Evolutionary conservation across 2,797 vertebrate species (phyloP).

Genomic region (Lutjanus argentimaculatus): DNA sequence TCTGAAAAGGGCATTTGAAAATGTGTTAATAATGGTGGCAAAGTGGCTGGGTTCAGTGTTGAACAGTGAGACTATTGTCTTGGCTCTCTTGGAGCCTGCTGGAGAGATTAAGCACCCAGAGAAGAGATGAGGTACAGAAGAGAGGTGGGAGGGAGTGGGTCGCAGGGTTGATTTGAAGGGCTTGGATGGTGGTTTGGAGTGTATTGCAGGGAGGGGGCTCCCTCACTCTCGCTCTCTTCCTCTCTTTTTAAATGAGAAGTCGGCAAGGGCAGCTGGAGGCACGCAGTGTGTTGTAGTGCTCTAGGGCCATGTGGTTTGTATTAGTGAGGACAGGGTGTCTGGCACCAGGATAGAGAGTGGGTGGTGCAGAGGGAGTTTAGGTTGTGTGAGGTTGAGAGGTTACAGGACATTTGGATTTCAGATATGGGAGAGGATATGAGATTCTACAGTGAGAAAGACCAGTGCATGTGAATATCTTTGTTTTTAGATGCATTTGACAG

Average conservation of each 20-base stretch:
- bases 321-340: slow-evolving; percentile 89
- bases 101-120: slow-evolving; percentile 83
- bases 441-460: slow-evolving; percentile 57
- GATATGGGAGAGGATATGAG: slow-evolving; percentile 74
- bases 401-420: slow-evolving; percentile 82
- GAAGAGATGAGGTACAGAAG: slow-evolving; percentile 80
- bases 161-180: slow-evolving; percentile 78
- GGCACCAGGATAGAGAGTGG: slow-evolving; percentile 85
- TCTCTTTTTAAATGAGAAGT: slow-evolving; percentile 80
- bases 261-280: slow-evolving; percentile 82
- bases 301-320: slow-evolving; percentile 87
- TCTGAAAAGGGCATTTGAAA: slow-evolving; percentile 83
- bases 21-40: slow-evolving; percentile 86
- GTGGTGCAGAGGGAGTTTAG: slow-evolving; percentile 78
- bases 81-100: slow-evolving; percentile 81
- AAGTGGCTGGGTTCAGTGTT: slow-evolving; percentile 76
- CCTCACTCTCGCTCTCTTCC: slow-evolving; percentile 62
- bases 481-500: slow-evolving; percentile 47
- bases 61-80: slow-evolving; percentile 88
- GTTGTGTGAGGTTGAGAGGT: slow-evolving; percentile 82
- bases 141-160: slow-evolving; percentile 70
- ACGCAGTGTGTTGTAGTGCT: slow-evolving; percentile 80
- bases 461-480: slow-evolving; percentile 38
- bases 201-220: slow-evolving; percentile 75
- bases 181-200: slow-evolving; percentile 80